Conservation (phyloP, 2,888 invertebrate genomes). For the Diloba caeruleocephala region DNA sequence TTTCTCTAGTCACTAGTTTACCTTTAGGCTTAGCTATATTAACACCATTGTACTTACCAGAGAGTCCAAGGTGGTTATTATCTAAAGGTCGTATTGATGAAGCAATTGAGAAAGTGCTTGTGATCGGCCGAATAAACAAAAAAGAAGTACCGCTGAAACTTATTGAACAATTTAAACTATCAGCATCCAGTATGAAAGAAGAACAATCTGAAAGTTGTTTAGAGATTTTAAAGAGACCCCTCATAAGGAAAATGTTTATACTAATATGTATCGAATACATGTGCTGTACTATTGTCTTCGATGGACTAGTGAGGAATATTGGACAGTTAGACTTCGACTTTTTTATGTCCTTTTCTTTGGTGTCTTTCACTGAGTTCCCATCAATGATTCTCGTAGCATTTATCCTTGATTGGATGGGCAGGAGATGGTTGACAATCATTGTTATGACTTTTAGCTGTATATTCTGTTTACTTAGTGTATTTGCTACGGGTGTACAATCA, state of each 20-base stretch:
- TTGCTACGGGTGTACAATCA: slow-evolving; percentile 61
- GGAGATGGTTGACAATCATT: slow-evolving; percentile 67
- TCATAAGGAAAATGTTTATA: slow-evolving; percentile 65
- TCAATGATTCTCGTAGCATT: slow-evolving; percentile 69
- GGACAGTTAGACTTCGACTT: slow-evolving; percentile 70
- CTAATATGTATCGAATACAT: slow-evolving; percentile 67
- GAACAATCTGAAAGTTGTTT: slow-evolving; percentile 60
- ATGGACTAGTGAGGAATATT: slow-evolving; percentile 69
- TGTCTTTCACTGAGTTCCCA: slow-evolving; percentile 72
- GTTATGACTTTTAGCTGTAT: slow-evolving; percentile 62
- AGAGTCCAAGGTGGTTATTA: slow-evolving; percentile 75
- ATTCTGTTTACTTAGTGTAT: slow-evolving; percentile 65
- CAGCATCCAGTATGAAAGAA: slow-evolving; percentile 45
- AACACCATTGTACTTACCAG: slow-evolving; percentile 68
- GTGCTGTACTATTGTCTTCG: slow-evolving; percentile 69
- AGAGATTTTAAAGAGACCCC: slow-evolving; percentile 69
- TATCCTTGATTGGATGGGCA: slow-evolving; percentile 70
- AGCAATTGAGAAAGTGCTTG: slow-evolving; percentile 65
- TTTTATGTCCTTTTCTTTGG: slow-evolving; percentile 72
- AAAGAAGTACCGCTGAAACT: slow-evolving; percentile 66
- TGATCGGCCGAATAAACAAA: slow-evolving; percentile 69
- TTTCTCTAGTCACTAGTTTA: slow-evolving; percentile 71
- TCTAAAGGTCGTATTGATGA: slow-evolving; percentile 72
- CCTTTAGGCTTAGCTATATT: slow-evolving; percentile 66
- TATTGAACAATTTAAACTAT: slow-evolving; percentile 66